Conservation (phyloP, 2,888 invertebrate genomes). For the Caenorhabditis sinica region DNA sequence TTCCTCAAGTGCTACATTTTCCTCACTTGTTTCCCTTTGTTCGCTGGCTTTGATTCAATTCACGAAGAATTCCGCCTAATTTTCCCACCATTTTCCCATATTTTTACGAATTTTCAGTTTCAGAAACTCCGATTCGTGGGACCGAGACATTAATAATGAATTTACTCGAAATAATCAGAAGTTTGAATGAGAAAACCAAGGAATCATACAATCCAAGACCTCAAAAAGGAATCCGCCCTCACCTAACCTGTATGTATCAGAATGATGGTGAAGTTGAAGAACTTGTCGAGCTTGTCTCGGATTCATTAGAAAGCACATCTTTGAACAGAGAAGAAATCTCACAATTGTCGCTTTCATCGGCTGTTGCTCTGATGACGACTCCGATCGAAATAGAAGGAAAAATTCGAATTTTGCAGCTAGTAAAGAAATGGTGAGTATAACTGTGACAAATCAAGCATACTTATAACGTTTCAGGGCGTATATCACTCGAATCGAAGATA, state of each 20-base stretch:
- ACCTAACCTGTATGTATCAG: neutral
- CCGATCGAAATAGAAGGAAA: neutral
- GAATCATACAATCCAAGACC: neutral
- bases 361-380: slow-evolving; percentile 1
- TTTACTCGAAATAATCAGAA: neutral
- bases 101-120: no score
- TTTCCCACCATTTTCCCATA: no score
- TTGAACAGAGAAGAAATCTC: neutral
- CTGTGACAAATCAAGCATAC: neutral
- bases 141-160: no score
- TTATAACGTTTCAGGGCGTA: neutral
- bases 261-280: neutral
- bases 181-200: neutral
- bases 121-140: no score
- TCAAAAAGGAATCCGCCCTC: neutral
- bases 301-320: neutral
- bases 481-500: neutral
- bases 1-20: no score
- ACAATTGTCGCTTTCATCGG: neutral
- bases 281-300: neutral
- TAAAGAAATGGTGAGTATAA: neutral
- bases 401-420: neutral
- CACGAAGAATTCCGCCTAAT: no score
- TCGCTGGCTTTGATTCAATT: no score
- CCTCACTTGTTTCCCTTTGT: no score